Evolutionary conservation across 2,888 invertebrate genomes (phyloP), one percentile per base, ranked within the genome.

Genomic region (Adineta ricciae): DNA sequence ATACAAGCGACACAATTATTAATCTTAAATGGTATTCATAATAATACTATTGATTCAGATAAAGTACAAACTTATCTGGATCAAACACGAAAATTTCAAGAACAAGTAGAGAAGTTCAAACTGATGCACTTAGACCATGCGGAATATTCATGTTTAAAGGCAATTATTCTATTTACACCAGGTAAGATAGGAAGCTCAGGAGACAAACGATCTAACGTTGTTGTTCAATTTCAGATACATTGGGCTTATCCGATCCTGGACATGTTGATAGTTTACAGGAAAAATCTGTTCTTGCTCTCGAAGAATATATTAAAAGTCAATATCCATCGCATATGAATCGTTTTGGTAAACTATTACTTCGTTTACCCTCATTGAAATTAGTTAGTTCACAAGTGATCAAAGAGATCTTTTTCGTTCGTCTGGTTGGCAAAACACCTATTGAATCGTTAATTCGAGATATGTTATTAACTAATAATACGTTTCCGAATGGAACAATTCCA

Each of bases 71-170:
- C 54, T 49, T 36, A 32, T 49, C 19, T 27, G 16, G 84, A 83
- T 21, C 89, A 89, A 87, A 89, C 90, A 86, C 46, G 87, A n/a
- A 46, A 46, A 24, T 91, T 91, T 88, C 91, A 91, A 88, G 96
- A 96, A 91, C 96, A 97, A 92, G 96, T 97, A 91, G 97, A 97
- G 92, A 97, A 97, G 92, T 93, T 98, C 90, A 97, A 97, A 92
- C 95, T 95, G 86, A 94, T 97, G 88, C 97, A 97, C 92, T 96
- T 98, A 88, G 97, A 98, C 92, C 95, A 96, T 64, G 97, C 97
- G 88, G 97, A 98, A 92, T 97, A 97, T 92, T 95, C 96, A 92
- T 98, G 97, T 92, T 94, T 98, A 91, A 98, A 98, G 93, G 97
- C 97, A 90, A 96, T 98, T 92, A 96, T 97, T 90, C 94, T 98